phyloP scores from a whole-genome alignment of 2,797 vertebrate species.

The Acrossocheilus wenchowensis region DNA sequence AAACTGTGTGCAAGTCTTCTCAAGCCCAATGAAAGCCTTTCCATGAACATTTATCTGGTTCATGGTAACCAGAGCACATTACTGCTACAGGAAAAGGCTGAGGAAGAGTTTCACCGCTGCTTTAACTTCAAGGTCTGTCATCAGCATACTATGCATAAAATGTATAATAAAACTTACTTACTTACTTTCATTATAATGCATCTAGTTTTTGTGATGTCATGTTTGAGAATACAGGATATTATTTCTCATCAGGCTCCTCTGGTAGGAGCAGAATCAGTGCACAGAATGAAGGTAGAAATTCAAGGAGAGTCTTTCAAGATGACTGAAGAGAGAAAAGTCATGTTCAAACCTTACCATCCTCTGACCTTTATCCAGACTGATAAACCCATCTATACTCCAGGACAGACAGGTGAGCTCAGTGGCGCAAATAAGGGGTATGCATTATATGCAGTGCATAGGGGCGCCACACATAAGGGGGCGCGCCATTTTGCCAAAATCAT shows the following conservation, averaged over 20 bases:
- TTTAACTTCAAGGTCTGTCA: constrained; percentile 66
- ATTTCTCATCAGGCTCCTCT: constrained; percentile 66
- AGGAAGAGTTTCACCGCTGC: constrained; percentile 65
- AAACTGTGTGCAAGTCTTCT: constrained; percentile 70
- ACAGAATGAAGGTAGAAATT: constrained; percentile 69
- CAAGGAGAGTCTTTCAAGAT: constrained; percentile 75
- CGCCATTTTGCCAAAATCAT: no score
- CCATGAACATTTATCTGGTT: constrained; percentile 67
- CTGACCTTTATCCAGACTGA: constrained; percentile 86
- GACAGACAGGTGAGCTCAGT: constrained; percentile 69
- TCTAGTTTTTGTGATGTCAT: background rate
- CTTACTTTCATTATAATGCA: background rate
- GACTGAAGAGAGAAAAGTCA: constrained; percentile 73
- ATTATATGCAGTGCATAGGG: no score
- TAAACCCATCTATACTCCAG: constrained; percentile 74
- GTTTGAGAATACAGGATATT: background rate
- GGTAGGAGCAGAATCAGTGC: constrained; percentile 30
- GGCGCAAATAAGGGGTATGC: no score
- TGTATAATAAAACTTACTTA: no score
- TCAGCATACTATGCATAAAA: background rate
- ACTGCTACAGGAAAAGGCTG: constrained; percentile 54
- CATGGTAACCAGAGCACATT: constrained; percentile 36
- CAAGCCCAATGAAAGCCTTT: constrained; percentile 68
- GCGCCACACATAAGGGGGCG: no score
- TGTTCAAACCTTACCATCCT: constrained; percentile 68